Evolutionary conservation across 2,888 invertebrate genomes (phyloP).

Genomic region (Trichacis sp.): DNA sequence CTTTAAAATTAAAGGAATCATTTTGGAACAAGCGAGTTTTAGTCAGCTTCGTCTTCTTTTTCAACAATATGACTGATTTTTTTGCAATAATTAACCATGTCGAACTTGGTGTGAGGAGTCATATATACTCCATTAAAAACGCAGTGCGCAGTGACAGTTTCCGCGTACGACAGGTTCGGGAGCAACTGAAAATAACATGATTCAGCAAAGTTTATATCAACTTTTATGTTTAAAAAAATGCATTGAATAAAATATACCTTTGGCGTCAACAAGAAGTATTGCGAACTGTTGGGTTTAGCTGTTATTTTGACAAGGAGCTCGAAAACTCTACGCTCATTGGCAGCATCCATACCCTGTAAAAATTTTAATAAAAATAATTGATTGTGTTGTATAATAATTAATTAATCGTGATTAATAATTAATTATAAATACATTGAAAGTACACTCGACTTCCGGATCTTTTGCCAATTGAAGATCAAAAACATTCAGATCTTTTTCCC

Average conservation of each 20-base stretch:
- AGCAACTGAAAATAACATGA: constrained; percentile 79
- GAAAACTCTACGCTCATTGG: constrained; percentile 86
- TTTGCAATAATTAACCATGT: constrained; percentile 53
- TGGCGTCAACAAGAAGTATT: constrained; percentile 94
- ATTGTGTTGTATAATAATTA: too few relatives aligned
- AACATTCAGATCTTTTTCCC: too few relatives aligned
- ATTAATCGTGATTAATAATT: too few relatives aligned
- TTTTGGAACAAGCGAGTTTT: not conserved
- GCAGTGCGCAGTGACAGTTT: constrained; percentile 79
- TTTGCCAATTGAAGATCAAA: too few relatives aligned
- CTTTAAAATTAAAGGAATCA: not conserved
- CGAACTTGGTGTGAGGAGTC: constrained; percentile 66
- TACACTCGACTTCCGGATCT: too few relatives aligned
- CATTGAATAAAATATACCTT: constrained; percentile 83
- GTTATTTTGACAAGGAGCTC: constrained; percentile 83
- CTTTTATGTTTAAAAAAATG: constrained; percentile 17
- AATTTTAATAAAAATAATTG: too few relatives aligned
- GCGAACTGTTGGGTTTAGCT: constrained; percentile 77
- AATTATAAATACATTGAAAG: too few relatives aligned
- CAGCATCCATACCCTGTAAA: constrained; percentile 86
- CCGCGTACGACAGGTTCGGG: constrained; percentile 78
- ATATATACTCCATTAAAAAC: constrained; percentile 80
- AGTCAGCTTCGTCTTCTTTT: not conserved
- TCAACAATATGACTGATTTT: constrained; percentile 19
- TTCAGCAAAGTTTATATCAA: too few relatives aligned